Percentiles rank a stretch among this genome's conserved stretches.
phyloP scores from a whole-genome alignment of 2,888 invertebrate genomes.

The Cenopis cana region DNA sequence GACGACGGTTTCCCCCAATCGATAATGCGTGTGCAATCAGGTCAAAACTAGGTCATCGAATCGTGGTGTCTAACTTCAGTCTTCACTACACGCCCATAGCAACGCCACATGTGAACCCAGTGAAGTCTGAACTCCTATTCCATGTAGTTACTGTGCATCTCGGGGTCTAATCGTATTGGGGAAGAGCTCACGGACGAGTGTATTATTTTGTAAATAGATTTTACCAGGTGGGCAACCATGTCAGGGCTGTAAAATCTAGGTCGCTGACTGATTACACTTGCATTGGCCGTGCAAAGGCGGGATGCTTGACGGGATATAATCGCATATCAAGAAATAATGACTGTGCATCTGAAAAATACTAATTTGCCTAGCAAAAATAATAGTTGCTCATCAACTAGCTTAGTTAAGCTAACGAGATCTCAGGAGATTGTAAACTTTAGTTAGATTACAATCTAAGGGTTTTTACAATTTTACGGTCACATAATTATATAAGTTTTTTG shows the following conservation, averaged over 20 bases:
- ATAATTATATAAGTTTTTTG: too few relatives aligned
- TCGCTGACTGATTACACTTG: constrained; percentile 4
- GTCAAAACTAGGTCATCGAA: constrained; percentile 25
- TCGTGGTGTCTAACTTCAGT: not conserved
- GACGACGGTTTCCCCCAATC: constrained; percentile 7
- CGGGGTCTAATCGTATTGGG: not conserved
- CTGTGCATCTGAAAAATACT: too few relatives aligned
- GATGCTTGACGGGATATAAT: too few relatives aligned
- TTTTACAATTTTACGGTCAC: too few relatives aligned
- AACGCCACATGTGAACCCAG: not conserved
- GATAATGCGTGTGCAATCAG: constrained; percentile 33
- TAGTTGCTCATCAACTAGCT: too few relatives aligned
- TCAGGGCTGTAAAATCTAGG: constrained; percentile 26
- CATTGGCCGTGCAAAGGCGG: not conserved
- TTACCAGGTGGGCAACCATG: constrained; percentile 21
- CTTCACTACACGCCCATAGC: not conserved
- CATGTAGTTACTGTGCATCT: not conserved
- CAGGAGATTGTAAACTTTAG: too few relatives aligned
- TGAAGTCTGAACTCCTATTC: not conserved
- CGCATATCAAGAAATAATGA: too few relatives aligned
- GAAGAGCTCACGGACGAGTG: not conserved
- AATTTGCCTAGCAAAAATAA: too few relatives aligned
- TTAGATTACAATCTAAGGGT: too few relatives aligned
- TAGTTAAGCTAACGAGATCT: too few relatives aligned
- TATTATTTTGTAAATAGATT: constrained; percentile 1